phyloP scores from a whole-genome alignment of 2,888 invertebrate species.

The Ischnus inquisitorius region DNA sequence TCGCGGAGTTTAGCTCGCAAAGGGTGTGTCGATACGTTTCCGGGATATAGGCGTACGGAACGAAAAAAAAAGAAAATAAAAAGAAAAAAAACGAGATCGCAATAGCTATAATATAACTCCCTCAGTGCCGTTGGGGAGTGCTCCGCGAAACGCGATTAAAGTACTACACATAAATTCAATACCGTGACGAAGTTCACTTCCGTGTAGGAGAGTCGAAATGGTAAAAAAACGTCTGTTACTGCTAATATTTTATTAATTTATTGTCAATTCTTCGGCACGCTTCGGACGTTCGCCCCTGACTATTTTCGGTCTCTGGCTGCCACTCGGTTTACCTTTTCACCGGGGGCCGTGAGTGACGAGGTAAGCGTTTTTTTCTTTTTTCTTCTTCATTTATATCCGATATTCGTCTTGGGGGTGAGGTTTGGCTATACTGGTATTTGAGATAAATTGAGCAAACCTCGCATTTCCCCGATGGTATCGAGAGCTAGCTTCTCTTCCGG shows the following conservation, averaged over 20 bases:
- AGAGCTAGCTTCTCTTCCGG: constrained; percentile 48
- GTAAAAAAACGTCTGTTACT: neutral
- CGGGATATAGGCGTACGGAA: constrained; percentile 23
- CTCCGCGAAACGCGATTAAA: constrained; percentile 18
- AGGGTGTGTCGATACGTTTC: constrained; percentile 60
- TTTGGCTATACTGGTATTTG: constrained; percentile 39
- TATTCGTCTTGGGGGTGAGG: neutral
- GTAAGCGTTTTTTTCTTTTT: constrained; percentile 16
- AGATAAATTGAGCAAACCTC: constrained; percentile 62
- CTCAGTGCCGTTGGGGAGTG: constrained; percentile 3
- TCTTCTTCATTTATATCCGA: neutral
- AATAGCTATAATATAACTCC: constrained; percentile 15
- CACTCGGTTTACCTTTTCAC: neutral
- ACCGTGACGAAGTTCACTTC: constrained; percentile 15
- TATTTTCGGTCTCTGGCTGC: neutral
- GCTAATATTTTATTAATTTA: neutral
- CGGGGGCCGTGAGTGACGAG: neutral
- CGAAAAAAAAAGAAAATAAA: constrained; percentile 32
- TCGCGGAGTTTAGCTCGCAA: constrained; percentile 8
- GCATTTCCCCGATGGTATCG: constrained; percentile 53
- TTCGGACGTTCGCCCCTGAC: neutral
- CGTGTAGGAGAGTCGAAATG: neutral
- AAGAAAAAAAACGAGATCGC: constrained; percentile 24
- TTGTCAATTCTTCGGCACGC: neutral
- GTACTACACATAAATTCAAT: constrained; percentile 10